Conservation (phyloP, 2,113 vertebrate genomes). For the Equus quagga region DNA sequence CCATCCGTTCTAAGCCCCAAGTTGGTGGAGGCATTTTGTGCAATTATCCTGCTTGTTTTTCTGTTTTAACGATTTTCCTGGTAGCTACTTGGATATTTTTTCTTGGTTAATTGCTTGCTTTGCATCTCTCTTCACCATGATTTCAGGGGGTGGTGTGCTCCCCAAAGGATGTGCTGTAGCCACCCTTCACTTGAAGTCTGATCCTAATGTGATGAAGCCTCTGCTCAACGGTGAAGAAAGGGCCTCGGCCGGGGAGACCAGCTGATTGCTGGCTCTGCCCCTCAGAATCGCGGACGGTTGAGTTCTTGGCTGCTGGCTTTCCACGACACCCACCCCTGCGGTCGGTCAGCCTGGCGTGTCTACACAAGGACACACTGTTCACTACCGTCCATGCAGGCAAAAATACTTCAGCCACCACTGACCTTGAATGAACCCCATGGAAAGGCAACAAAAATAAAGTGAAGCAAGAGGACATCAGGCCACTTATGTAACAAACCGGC, state of each 20-base stretch:
- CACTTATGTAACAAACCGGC: constrained; percentile 79
- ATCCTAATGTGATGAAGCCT: not conserved
- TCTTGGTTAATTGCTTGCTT: constrained; percentile 57
- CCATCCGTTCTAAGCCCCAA: not conserved
- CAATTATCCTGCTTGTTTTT: constrained; percentile 58
- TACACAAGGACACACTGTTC: constrained; percentile 76
- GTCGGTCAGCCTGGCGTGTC: constrained; percentile 71
- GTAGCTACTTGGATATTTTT: constrained; percentile 60
- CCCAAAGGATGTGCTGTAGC: not conserved
- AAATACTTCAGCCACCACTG: constrained; percentile 70
- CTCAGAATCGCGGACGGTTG: not conserved
- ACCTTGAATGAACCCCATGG: constrained; percentile 79
- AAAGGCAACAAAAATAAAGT: constrained; percentile 79
- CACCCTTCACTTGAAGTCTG: not conserved
- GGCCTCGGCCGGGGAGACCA: not conserved
- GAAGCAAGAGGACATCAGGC: constrained; percentile 73
- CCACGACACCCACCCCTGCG: not conserved
- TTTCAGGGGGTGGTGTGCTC: not conserved
- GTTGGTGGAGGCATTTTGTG: constrained; percentile 4
- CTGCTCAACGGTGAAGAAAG: not conserved
- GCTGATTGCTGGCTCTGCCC: not conserved
- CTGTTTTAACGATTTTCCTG: constrained; percentile 51
- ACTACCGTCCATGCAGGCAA: constrained; percentile 76
- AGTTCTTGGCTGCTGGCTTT: not conserved
- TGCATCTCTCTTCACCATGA: not conserved